phyloP scores from a whole-genome alignment of 2,113 vertebrate genomes.

The Passer montanus region DNA sequence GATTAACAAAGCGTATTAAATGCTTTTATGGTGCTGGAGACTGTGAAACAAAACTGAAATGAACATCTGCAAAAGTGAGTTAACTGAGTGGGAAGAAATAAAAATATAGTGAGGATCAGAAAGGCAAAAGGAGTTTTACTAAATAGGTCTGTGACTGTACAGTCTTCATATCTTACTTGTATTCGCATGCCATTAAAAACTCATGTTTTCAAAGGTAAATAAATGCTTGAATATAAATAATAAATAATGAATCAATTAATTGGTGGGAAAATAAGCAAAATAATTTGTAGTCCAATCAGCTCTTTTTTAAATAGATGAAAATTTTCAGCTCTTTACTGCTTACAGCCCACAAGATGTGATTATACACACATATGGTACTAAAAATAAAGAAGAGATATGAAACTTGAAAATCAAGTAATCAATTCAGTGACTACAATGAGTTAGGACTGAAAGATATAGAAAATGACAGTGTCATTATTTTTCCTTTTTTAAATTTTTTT shows the following conservation, averaged over 20 bases:
- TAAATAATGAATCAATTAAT: neutral
- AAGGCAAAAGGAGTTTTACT: neutral
- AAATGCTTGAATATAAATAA: neutral
- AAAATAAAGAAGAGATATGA: neutral
- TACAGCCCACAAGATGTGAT: neutral
- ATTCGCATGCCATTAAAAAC: neutral
- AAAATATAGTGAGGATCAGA: neutral
- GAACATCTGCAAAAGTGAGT: neutral
- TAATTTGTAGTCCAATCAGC: neutral
- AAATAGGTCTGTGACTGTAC: neutral
- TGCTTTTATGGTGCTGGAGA: neutral
- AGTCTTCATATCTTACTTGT: neutral
- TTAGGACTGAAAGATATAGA: neutral
- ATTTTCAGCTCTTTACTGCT: neutral
- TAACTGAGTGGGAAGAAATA: neutral
- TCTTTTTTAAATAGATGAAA: neutral
- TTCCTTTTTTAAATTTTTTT: too few species aligned
- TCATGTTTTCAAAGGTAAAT: neutral
- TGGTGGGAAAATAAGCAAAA: neutral
- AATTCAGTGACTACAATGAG: neutral
- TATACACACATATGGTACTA: neutral
- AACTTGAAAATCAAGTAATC: neutral
- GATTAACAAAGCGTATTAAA: neutral
- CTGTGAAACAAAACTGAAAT: neutral
- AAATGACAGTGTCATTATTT: neutral